Evolutionary conservation across 2,888 invertebrate genomes (phyloP), one percentile per base, ranked within the genome.

Genomic region (Papilio gigon): DNA sequence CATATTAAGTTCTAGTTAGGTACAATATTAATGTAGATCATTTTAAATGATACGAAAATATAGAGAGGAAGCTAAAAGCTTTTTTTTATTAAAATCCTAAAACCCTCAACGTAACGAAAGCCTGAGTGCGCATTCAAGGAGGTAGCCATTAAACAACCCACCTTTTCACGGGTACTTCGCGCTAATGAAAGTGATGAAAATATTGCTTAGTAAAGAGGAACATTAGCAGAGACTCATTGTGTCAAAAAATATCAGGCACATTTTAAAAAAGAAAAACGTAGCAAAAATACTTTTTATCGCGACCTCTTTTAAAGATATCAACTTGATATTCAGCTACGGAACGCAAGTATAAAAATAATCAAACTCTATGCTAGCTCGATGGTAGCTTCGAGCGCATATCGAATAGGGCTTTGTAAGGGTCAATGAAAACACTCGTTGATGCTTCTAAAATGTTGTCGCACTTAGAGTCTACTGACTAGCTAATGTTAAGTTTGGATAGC

Each of bases 111-210:
- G 37, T 22, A 12, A 59, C 33, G 58, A 33, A 58, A 44, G 25
- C 58, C 35, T 47, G 37, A 33, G 37, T n/a, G 59, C 37, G 47
- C 14, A 42, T 67, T 62, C 37, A 33, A 61, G 60, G 33, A 61
- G 62, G 53, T 30, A 6, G 53, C 61, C 22, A 53, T 67, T 40
- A 67, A 65, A 65, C 35, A 25, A 17, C 37, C 42, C 53, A 59
- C 67, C 65, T 62, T 53, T 56, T 62, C 61, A 62, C 25, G 30
- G 27, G 56, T 42, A 56, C 42, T 44, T 33, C 62, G 11, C 44
- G 62, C 33, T 67, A 62, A 62, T 62, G 66, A 67, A 67, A 56
- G 62, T 67, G 56, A 62, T 67, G 67, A 61, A 62, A 44, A 47
- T 47, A 40, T 62, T 62, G 30, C 67, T 62, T 42, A 56, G 56